Percentiles rank a stretch among this genome's conserved stretches.
phyloP scores from a whole-genome alignment of 2,113 vertebrate species.

The Melanerpes formicivorus region DNA sequence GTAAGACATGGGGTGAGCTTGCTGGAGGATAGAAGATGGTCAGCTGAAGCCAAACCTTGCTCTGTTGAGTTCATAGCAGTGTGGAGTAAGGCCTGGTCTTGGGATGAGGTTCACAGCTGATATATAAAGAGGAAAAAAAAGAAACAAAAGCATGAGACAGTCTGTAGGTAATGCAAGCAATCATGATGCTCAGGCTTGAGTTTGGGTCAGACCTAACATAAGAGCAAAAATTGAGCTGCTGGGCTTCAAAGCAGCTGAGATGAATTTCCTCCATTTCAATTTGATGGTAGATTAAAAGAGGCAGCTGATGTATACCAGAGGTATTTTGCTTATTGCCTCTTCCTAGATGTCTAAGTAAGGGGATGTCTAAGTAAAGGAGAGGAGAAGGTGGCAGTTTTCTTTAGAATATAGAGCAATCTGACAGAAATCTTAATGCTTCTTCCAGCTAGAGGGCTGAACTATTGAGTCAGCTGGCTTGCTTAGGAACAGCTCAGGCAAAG shows the following conservation, averaged over 20 bases:
- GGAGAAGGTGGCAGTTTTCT: constrained; percentile 48
- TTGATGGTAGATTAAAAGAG: constrained; percentile 17
- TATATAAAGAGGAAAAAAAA: neutral
- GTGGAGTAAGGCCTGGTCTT: neutral
- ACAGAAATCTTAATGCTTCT: constrained; percentile 50
- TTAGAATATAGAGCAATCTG: constrained; percentile 35
- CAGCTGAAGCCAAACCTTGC: neutral
- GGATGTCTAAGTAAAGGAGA: constrained; percentile 18
- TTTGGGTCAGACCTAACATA: neutral
- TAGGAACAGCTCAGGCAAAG: constrained; percentile 45
- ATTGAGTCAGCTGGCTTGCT: constrained; percentile 50
- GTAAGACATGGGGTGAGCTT: neutral
- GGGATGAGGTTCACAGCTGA: neutral
- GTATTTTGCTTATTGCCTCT: constrained; percentile 39
- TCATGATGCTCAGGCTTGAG: neutral
- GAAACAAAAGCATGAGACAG: neutral
- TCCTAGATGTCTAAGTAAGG: constrained; percentile 2
- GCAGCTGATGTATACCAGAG: neutral
- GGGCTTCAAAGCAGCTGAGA: neutral
- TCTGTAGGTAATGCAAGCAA: neutral
- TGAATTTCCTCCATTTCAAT: neutral
- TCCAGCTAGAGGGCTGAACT: constrained; percentile 48
- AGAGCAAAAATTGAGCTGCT: neutral
- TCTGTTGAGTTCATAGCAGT: neutral
- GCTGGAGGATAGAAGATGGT: neutral